phyloP scores from a whole-genome alignment of 2,113 vertebrate species.

The Balaeniceps rex region DNA sequence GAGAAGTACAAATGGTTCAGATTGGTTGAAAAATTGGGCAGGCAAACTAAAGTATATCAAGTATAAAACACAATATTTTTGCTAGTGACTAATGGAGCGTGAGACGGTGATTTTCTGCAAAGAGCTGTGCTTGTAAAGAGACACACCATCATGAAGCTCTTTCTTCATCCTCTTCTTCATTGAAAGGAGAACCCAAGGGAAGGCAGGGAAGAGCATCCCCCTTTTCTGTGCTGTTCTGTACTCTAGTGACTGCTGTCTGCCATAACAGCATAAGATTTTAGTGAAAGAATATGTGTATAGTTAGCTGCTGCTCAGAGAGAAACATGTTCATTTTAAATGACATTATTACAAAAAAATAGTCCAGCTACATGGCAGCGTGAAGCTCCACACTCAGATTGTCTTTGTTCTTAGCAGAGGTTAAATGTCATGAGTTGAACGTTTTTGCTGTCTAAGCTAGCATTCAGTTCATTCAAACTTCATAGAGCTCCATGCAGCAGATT shows the following conservation, averaged over 20 bases:
- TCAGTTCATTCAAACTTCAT: not conserved
- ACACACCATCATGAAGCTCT: not conserved
- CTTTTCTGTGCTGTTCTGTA: not conserved
- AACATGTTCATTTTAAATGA: not conserved
- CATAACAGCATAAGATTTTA: not conserved
- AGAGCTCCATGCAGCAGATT: not conserved
- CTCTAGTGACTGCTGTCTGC: not conserved
- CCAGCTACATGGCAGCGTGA: not conserved
- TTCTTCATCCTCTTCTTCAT: not conserved
- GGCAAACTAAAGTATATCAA: not conserved
- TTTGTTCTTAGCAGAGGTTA: not conserved
- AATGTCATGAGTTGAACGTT: not conserved
- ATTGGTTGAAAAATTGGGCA: not conserved
- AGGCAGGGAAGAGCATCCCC: not conserved
- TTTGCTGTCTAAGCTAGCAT: not conserved
- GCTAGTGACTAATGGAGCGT: rapidly evolving
- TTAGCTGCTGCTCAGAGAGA: not conserved
- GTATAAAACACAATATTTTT: not conserved
- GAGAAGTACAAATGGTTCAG: not conserved
- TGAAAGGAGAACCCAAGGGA: not conserved
- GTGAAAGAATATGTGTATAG: not conserved
- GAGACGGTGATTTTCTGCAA: not conserved
- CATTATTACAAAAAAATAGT: not conserved
- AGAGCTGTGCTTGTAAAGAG: not conserved
- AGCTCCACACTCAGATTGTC: not conserved